These are phyloP conservation scores for Tapera naevia DNA, from an alignment of 2,797 vertebrate genomes.

Conservation along the genomic window DNA sequence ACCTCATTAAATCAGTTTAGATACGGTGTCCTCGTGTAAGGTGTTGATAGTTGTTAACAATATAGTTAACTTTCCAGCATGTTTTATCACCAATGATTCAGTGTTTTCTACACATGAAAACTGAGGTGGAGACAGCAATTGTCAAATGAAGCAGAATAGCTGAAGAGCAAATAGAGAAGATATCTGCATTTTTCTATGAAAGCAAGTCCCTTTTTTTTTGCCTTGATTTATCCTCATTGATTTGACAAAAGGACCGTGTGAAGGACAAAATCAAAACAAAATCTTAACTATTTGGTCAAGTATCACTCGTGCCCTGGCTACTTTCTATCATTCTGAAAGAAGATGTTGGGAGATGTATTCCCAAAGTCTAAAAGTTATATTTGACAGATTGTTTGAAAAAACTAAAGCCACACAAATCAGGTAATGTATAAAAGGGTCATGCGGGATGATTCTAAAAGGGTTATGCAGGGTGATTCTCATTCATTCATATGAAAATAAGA, in stretches of 20 bases:
- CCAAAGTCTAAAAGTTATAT: background rate
- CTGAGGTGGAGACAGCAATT: background rate
- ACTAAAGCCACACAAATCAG: background rate
- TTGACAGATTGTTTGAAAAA: background rate
- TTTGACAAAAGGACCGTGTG: background rate
- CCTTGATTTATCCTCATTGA: background rate
- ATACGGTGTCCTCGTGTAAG: background rate
- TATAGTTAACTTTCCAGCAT: background rate
- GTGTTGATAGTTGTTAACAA: background rate
- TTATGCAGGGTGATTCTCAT: background rate
- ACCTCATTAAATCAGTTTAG: background rate
- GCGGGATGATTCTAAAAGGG: background rate
- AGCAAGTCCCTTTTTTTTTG: background rate
- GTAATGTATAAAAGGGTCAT: background rate
- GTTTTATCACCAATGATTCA: background rate
- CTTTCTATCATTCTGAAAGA: background rate
- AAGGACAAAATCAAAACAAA: background rate
- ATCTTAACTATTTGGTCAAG: background rate
- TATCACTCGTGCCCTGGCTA: background rate
- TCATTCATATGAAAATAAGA: background rate
- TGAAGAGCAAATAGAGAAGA: background rate
- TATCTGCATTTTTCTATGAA: background rate
- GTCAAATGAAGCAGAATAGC: background rate
- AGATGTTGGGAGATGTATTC: background rate
- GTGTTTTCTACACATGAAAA: background rate